phyloP scores from a whole-genome alignment of 2,888 invertebrate genomes.

The Nephrotoma appendiculata region DNA sequence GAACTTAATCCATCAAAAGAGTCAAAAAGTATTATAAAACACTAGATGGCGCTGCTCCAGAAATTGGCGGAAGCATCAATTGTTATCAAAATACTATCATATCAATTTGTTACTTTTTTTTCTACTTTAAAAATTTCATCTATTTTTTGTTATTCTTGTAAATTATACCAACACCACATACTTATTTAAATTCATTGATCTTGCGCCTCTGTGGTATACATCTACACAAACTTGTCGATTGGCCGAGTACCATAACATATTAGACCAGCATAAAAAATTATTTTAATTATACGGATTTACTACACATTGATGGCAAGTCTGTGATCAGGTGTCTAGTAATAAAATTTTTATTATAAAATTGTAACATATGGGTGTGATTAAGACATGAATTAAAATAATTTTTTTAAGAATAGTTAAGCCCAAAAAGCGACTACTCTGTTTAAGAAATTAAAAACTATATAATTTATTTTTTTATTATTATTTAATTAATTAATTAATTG shows the following conservation, averaged over 20 bases:
- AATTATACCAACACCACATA: background rate
- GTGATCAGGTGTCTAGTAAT: too few relatives aligned
- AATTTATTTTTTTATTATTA: background rate
- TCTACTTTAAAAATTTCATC: background rate
- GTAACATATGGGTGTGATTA: too few relatives aligned
- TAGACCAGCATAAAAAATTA: too few relatives aligned
- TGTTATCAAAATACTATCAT: background rate
- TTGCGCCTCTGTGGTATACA: too few relatives aligned
- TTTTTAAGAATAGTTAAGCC: too few relatives aligned
- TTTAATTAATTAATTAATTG: background rate
- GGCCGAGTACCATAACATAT: too few relatives aligned
- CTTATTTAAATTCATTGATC: too few relatives aligned
- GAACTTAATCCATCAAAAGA: conserved; percentile 49
- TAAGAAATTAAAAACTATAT: background rate
- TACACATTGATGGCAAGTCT: too few relatives aligned
- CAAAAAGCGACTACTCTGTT: background rate
- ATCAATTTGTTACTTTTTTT: background rate
- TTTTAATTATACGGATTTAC: too few relatives aligned
- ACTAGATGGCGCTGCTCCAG: background rate
- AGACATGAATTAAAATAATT: too few relatives aligned
- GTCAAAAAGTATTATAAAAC: background rate
- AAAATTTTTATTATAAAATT: too few relatives aligned
- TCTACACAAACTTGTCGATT: too few relatives aligned
- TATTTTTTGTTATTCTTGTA: background rate
- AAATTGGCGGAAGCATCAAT: background rate